Evolutionary conservation across 2,797 vertebrate species (phyloP).

Genomic region (Gallirallus australis): DNA sequence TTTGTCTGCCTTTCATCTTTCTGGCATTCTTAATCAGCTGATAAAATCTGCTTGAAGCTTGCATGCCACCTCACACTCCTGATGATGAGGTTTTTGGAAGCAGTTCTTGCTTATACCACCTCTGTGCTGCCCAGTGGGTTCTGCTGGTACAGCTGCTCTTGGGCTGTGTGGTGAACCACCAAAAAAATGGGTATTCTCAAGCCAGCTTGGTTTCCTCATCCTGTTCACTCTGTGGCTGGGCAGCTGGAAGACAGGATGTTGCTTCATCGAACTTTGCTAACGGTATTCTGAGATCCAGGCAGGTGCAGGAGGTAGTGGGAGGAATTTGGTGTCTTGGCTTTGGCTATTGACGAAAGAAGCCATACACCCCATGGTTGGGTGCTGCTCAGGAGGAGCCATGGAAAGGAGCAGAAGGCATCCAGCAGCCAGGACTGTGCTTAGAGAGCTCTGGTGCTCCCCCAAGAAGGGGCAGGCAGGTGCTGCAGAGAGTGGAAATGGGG

Average conservation of each 20-base stretch:
- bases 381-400: not conserved
- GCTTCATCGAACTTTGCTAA: not conserved
- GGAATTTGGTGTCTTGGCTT: not conserved
- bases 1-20: not conserved
- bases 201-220: not conserved
- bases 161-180: not conserved
- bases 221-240: not conserved
- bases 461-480: not conserved
- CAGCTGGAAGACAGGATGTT: not conserved
- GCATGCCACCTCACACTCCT: not conserved
- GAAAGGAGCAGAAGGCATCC: rapidly evolving
- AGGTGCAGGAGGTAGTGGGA: not conserved
- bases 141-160: not conserved
- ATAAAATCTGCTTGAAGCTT: not conserved
- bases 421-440: not conserved
- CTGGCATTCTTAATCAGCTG: not conserved
- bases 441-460: not conserved
- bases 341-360: not conserved
- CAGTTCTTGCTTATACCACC: rapidly evolving
- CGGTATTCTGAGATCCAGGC: not conserved
- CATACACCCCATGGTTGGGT: no score
- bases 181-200: not conserved
- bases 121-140: not conserved
- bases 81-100: not conserved
- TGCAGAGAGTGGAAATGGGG: not conserved